These are phyloP conservation scores for Acronicta alni DNA, from an alignment of 2,888 invertebrate species.

Conservation along the genomic window DNA sequence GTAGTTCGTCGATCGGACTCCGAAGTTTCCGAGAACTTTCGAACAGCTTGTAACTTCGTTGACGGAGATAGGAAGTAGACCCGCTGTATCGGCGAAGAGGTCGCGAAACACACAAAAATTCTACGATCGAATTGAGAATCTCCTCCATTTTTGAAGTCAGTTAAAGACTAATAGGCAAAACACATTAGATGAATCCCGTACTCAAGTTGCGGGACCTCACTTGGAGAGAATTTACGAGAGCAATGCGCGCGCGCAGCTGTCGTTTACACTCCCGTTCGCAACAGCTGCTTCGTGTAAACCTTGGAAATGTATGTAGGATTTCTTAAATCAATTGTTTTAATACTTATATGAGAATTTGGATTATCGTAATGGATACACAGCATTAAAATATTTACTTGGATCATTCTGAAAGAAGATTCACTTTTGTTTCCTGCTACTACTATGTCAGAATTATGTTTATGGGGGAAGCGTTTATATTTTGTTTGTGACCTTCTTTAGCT, in stretches of 20 bases:
- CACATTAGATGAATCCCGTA: slow-evolving; percentile 53
- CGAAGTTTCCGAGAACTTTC: no score
- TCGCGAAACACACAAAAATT: no score
- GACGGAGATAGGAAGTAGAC: no score
- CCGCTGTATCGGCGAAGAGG: no score
- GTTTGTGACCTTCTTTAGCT: no score
- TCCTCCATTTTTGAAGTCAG: background rate
- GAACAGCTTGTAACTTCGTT: no score
- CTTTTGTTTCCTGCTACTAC: no score
- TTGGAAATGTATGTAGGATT: slow-evolving; percentile 38
- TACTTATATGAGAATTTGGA: slow-evolving; percentile 11
- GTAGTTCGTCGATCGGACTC: no score
- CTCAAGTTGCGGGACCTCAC: slow-evolving; percentile 44
- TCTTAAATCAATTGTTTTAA: slow-evolving; percentile 38
- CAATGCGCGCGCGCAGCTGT: slow-evolving; percentile 71
- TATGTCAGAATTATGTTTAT: no score
- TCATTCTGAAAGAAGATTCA: no score
- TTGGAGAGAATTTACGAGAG: slow-evolving; percentile 67
- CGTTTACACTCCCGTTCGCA: slow-evolving; percentile 52
- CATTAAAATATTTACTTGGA: background rate
- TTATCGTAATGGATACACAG: background rate
- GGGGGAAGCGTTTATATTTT: no score
- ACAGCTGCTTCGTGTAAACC: slow-evolving; percentile 61
- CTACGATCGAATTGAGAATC: no score
- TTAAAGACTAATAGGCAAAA: slow-evolving; percentile 2